phyloP scores from a whole-genome alignment of 2,888 invertebrate genomes.

The Masnerella sp. region DNA sequence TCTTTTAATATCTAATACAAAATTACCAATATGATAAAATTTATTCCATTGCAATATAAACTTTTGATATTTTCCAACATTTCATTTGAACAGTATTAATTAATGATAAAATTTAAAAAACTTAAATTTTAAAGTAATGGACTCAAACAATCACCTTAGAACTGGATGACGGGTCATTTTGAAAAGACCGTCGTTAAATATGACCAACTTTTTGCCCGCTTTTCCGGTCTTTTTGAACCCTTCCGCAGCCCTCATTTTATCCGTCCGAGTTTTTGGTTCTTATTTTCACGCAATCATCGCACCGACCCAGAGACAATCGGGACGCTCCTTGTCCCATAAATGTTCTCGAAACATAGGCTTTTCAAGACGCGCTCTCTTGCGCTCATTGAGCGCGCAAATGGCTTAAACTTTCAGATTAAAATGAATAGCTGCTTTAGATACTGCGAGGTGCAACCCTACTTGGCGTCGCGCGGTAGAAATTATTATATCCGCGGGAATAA shows the following conservation, averaged over 20 bases:
- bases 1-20: no score
- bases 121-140: no score
- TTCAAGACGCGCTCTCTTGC: slow-evolving; percentile 50
- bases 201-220: slow-evolving; percentile 4
- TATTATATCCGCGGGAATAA: slow-evolving; percentile 69
- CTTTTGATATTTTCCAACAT: no score
- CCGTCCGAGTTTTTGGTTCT: slow-evolving; percentile 11
- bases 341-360: slow-evolving; percentile 61
- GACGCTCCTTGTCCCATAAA: slow-evolving; percentile 35
- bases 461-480: slow-evolving; percentile 57
- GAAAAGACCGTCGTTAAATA: slow-evolving; percentile 33
- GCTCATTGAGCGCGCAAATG: slow-evolving; percentile 55
- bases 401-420: slow-evolving; percentile 71
- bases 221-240: slow-evolving; percentile 13
- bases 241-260: background rate
- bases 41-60: no score
- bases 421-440: slow-evolving; percentile 66
- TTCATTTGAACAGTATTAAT: no score
- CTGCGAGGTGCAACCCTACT: slow-evolving; percentile 49
- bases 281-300: slow-evolving; percentile 33
- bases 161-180: slow-evolving; percentile 30
- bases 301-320: slow-evolving; percentile 29
- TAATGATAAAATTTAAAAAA: no score
- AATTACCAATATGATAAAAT: no score
- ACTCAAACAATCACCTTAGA: no score